Conservation (phyloP, 2,888 invertebrate genomes). For the Electrophaes corylata region DNA sequence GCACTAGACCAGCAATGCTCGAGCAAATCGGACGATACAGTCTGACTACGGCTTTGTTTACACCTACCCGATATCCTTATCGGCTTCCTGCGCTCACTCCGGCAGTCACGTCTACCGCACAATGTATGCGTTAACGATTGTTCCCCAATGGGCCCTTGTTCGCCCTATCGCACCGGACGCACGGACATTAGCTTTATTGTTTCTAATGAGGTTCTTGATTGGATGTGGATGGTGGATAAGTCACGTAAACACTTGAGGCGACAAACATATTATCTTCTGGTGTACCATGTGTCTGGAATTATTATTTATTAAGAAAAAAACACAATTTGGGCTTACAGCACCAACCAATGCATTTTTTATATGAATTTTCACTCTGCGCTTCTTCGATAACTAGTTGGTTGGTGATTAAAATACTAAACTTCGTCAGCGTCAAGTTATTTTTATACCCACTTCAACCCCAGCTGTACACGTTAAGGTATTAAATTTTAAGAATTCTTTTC, state of each 20-base stretch:
- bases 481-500: no score
- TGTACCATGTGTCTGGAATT: no score
- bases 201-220: constrained; percentile 39
- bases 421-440: no score
- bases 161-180: constrained; percentile 56
- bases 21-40: constrained; percentile 19
- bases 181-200: constrained; percentile 52
- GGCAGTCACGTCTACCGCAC: constrained; percentile 57
- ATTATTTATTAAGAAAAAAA: no score
- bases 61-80: constrained; percentile 56
- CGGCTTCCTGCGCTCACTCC: constrained; percentile 52
- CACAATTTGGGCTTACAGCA: no score
- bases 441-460: no score
- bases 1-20: not conserved
- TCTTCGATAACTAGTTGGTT: no score
- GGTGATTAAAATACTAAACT: no score
- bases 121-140: constrained; percentile 53
- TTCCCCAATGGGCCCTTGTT: constrained; percentile 50
- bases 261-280: no score
- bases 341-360: no score
- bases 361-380: no score
- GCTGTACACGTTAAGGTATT: no score
- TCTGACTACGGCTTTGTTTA: constrained; percentile 40
- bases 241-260: constrained; percentile 19
- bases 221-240: constrained; percentile 28